Conservation (phyloP, 2,797 vertebrate species). For the Pseudochirops corinnae region DNA sequence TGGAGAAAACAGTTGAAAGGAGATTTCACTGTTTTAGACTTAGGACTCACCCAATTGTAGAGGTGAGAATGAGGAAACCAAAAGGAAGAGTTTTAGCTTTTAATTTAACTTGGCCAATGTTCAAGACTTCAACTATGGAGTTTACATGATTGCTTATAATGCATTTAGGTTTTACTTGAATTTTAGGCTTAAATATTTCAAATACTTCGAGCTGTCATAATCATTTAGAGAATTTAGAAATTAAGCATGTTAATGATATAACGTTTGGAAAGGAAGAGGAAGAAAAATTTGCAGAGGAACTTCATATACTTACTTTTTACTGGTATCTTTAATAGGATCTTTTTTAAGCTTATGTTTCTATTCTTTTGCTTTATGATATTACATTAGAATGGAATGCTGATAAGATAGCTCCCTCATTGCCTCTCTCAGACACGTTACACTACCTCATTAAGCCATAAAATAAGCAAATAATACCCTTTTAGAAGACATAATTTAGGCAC, state of each 20-base stretch:
- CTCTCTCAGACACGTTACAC: conserved; percentile 72
- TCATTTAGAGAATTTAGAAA: background rate
- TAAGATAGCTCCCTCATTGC: conserved; percentile 57
- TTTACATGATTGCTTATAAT: background rate
- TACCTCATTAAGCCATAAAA: conserved; percentile 56
- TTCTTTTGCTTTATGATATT: conserved; percentile 38
- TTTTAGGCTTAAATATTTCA: conserved; percentile 25
- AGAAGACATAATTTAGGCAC: conserved; percentile 62
- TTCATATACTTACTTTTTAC: background rate
- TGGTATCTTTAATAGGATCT: background rate
- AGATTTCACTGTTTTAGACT: background rate
- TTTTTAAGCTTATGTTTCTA: conserved; percentile 55
- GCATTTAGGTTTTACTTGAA: background rate
- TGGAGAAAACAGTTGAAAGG: background rate
- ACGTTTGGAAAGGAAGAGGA: background rate
- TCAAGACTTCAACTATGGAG: background rate
- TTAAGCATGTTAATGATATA: background rate
- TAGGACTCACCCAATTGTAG: background rate
- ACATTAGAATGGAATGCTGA: conserved; percentile 66
- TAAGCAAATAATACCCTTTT: conserved; percentile 44
- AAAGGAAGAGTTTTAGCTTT: background rate
- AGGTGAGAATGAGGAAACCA: background rate
- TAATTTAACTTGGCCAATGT: background rate
- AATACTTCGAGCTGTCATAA: background rate
- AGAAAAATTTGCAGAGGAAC: background rate